These are phyloP conservation scores for Schlechtendalia chinensis DNA, from an alignment of 1,140 invertebrate genomes.

Conservation along the genomic window DNA sequence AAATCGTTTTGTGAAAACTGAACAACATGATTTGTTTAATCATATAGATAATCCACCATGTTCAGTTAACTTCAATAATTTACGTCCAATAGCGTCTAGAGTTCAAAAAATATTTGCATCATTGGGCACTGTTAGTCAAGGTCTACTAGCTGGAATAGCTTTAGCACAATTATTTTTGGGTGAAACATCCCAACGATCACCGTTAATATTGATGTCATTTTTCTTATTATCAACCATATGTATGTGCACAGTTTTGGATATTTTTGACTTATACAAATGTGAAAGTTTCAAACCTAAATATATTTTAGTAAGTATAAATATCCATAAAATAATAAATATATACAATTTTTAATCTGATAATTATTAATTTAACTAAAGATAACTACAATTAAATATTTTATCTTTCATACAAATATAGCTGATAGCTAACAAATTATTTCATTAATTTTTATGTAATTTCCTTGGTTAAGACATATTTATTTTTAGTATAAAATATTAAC, in stretches of 20 bases:
- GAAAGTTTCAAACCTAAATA: constrained; percentile 45
- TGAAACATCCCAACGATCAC: constrained; percentile 38
- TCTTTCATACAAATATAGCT: too few relatives aligned
- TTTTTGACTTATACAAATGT: constrained; percentile 42
- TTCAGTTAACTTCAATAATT: constrained; percentile 11
- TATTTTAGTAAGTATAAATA: constrained; percentile 40
- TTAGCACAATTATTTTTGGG: constrained; percentile 38
- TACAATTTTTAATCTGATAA: background rate
- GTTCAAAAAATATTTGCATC: constrained; percentile 38
- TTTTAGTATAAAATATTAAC: too few relatives aligned
- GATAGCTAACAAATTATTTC: too few relatives aligned
- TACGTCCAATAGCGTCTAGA: constrained; percentile 27
- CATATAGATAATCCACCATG: background rate
- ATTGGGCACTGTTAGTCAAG: constrained; percentile 38
- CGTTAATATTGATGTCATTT: constrained; percentile 47
- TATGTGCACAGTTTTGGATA: constrained; percentile 42
- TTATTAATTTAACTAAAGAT: background rate
- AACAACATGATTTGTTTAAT: constrained; percentile 31
- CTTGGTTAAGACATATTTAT: too few relatives aligned
- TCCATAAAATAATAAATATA: background rate
- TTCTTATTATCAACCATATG: constrained; percentile 38
- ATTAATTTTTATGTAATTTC: too few relatives aligned
- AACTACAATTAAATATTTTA: too few relatives aligned
- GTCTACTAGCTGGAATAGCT: constrained; percentile 25
- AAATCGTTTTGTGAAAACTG: constrained; percentile 39